These are phyloP conservation scores for Xestia sexstrigata DNA, from an alignment of 2,888 invertebrate genomes.

Conservation along the genomic window DNA sequence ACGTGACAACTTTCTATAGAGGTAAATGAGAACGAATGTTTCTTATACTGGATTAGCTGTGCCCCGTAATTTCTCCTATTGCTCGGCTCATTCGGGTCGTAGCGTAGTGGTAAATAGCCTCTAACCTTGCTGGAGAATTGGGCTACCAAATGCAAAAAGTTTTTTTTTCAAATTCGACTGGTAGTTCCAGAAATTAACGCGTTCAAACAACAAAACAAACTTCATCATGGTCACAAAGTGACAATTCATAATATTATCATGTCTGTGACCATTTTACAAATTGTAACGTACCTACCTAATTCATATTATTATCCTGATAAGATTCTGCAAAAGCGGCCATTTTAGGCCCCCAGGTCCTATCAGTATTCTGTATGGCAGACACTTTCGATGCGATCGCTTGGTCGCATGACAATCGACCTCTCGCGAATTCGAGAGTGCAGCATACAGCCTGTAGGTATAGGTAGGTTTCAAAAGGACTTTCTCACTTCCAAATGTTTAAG, in stretches of 20 bases:
- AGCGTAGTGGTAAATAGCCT: not conserved
- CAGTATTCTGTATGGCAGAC: conserved; percentile 73
- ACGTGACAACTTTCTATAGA: conserved; percentile 71
- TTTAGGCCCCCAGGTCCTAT: conserved; percentile 57
- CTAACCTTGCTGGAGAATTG: not conserved
- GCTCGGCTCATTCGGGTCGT: not conserved
- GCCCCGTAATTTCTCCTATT: not conserved
- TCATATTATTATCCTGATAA: not conserved
- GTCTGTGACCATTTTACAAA: no score
- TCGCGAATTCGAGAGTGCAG: conserved; percentile 49
- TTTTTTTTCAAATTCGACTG: not conserved
- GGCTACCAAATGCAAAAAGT: not conserved
- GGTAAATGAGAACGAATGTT: conserved; percentile 62
- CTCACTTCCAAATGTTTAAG: conserved; percentile 31
- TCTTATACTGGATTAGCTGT: conserved; percentile 57
- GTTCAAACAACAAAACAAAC: not conserved
- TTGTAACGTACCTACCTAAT: no score
- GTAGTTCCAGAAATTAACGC: not conserved
- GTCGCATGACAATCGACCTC: conserved; percentile 66
- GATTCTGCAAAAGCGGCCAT: no score
- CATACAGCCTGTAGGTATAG: conserved; percentile 3
- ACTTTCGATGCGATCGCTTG: conserved; percentile 75
- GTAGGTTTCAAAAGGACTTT: conserved; percentile 31
- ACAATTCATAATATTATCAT: no score
- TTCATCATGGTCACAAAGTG: no score